These are phyloP conservation scores for Mormoops blainvillei DNA, from an alignment of 2,113 vertebrate species.

Conservation along the genomic window DNA sequence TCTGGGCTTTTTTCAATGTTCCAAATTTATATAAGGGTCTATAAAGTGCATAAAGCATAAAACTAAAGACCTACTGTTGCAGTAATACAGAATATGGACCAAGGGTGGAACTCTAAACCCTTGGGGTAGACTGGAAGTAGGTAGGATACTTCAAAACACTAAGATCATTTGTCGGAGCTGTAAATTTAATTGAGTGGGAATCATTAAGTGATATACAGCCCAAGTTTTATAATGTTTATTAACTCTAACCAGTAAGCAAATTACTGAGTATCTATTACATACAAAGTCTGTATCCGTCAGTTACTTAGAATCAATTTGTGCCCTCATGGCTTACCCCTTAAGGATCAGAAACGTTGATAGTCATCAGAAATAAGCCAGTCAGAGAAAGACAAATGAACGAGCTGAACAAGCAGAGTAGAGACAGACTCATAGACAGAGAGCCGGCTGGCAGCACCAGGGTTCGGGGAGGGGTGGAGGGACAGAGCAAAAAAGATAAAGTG, in stretches of 20 bases:
- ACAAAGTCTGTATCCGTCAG: neutral
- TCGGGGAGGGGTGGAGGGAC: no score
- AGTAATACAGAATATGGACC: neutral
- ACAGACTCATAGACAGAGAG: no score
- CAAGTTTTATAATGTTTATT: slow-evolving; percentile 5
- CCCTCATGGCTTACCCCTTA: neutral
- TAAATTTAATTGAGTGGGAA: slow-evolving; percentile 1
- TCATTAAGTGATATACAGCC: neutral
- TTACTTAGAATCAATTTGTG: neutral
- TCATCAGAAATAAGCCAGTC: neutral
- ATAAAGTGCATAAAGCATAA: neutral
- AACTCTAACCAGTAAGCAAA: neutral
- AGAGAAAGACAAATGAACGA: no score
- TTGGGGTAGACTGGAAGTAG: neutral
- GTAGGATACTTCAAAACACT: neutral
- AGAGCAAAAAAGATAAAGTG: no score
- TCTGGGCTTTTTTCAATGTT: neutral
- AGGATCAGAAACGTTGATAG: neutral
- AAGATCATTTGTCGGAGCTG: neutral
- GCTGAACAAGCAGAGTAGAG: no score
- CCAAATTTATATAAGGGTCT: neutral
- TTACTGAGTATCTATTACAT: neutral
- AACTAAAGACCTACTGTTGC: neutral
- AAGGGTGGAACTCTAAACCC: neutral
- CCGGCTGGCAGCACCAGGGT: no score